These are phyloP conservation scores for Drosophila kohkoa DNA, from an alignment of 1,140 invertebrate genomes.

Conservation along the genomic window DNA sequence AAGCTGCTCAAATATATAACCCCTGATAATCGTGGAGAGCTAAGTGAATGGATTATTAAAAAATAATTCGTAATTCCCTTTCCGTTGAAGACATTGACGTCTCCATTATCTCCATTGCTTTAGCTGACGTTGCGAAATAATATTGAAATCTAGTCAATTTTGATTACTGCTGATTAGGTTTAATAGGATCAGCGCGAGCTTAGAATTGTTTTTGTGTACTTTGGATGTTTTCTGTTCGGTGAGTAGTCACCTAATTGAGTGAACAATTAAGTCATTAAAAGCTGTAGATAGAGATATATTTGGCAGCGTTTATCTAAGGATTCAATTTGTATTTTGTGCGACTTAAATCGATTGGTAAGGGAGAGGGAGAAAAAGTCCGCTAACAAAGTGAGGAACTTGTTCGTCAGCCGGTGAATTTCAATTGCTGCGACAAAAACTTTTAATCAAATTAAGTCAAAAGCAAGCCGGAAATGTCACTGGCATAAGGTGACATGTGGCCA, in stretches of 20 bases:
- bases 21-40: too few relatives aligned
- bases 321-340: slow-evolving; percentile 50
- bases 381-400: slow-evolving; percentile 33
- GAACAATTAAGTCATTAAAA: slow-evolving; percentile 77
- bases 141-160: slow-evolving; percentile 10
- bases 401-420: slow-evolving; percentile 29
- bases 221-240: slow-evolving; percentile 41
- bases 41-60: too few relatives aligned
- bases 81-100: background rate
- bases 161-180: slow-evolving; percentile 13
- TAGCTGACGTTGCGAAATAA: background rate
- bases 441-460: slow-evolving; percentile 80
- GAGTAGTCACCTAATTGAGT: slow-evolving; percentile 70
- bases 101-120: background rate
- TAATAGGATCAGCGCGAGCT: slow-evolving; percentile 9
- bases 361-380: background rate
- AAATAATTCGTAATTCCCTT: background rate
- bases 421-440: slow-evolving; percentile 70
- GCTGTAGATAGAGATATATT: slow-evolving; percentile 17
- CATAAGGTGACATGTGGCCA: slow-evolving; percentile 73
- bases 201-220: slow-evolving; percentile 21
- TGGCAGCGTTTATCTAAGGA: slow-evolving; percentile 23
- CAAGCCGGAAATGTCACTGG: slow-evolving; percentile 69
- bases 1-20: too few relatives aligned
- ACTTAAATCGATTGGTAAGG: slow-evolving; percentile 58